Base-by-base conservation (phyloP, 2,797 vertebrate species). In the Gobionotothen gibberifrons region DNA sequence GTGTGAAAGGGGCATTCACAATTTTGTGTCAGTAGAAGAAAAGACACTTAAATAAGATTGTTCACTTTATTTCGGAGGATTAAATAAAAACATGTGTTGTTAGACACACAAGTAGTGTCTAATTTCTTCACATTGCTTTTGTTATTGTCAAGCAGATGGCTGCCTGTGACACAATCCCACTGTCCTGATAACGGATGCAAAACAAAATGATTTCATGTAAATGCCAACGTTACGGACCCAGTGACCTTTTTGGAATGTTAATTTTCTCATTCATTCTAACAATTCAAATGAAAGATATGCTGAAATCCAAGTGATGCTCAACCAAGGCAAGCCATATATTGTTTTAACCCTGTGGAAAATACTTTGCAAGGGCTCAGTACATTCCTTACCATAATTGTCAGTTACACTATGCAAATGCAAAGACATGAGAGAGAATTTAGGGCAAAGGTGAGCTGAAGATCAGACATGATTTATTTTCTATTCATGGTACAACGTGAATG, bases 51-150 rank as follows among this genome's bases (percentile, higher is more conserved):
- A 40, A 68, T 68, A 9, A 0, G 2, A 9, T 40, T 49, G 11
- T 39, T 26, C 10, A 5, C 21, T 21, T 21, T 43, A 14, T 58
- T 54, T 32, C 11, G 0, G 1, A 11, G 21, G 10, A 48, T 65
- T 57, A 7, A 9, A 26, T 44, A 3, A 49, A 26, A 17, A n/a
- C 15, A 39, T 21, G 7, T 51, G 12, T 14, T 46, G 5, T 29
- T 62, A 32, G n/a, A 60, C 4, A 60, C 22, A 26, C 53, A 65
- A 42, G 52, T 12, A 15, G 1, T 49, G 13, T 52, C 39, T 13
- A 40, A 53, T 72, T 15, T 53, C 26, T 43, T 49, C 5, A 48
- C n/a, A 78, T 81, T 74, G 57, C 36, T 29, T 15, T n/a, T 42
- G 16, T 48, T 51, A 75, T 61, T 76, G 19, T 63, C 14, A 68